A percentile compares a stretch with the other conserved stretches of the same genome.
phyloP scores from a whole-genome alignment of 37 sponge, comb jelly and placozoan species.

The Ianthella basta region DNA sequence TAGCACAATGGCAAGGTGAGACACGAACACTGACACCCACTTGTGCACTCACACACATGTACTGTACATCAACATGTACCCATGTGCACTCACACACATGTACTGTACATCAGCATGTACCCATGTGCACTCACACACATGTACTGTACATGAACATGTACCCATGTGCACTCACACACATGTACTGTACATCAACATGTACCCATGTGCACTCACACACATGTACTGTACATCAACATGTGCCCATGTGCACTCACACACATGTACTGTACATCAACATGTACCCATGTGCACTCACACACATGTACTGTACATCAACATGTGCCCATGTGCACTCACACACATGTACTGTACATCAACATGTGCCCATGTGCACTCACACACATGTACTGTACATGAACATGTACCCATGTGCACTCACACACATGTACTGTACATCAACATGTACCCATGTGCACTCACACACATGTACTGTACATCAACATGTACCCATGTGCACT shows the following conservation, averaged over 20 bases:
- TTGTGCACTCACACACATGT: too few species aligned
- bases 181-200: background rate
- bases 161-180: background rate
- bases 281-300: background rate
- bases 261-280: background rate
- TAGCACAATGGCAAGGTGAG: slow-evolving; percentile 5
- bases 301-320: background rate
- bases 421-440: too few species aligned
- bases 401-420: background rate
- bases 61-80: background rate
- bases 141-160: background rate
- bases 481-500: too few species aligned
- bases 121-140: background rate
- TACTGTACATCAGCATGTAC: too few species aligned
- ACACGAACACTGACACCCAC: background rate
- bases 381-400: background rate
- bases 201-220: background rate
- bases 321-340: too few species aligned
- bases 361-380: background rate
- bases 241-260: background rate
- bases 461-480: too few species aligned
- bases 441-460: too few species aligned
- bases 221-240: background rate
- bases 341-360: too few species aligned
- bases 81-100: too few species aligned